These are phyloP conservation scores for Argynnis bischoffii DNA, from an alignment of 2,888 invertebrate genomes.

Conservation along the genomic window DNA sequence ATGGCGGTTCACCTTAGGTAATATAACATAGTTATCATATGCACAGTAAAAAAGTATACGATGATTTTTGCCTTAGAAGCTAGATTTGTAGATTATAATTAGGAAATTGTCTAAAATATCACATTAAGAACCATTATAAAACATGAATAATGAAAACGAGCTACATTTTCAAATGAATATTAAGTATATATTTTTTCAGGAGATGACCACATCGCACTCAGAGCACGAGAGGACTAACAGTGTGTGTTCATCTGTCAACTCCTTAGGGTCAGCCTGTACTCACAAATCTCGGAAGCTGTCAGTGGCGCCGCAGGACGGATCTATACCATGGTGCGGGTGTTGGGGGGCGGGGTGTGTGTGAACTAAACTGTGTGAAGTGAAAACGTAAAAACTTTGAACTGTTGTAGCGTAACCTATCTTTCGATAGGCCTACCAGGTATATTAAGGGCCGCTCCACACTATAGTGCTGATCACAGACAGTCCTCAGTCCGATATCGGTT, in stretches of 20 bases:
- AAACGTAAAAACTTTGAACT: background rate
- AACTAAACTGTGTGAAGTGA: conserved; percentile 36
- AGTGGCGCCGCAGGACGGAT: conserved; percentile 80
- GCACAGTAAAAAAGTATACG: no score
- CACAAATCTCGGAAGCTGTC: conserved; percentile 86
- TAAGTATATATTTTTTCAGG: conserved; percentile 54
- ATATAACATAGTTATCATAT: no score
- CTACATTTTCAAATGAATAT: background rate
- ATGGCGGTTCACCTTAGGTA: no score
- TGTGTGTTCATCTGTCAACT: conserved; percentile 84
- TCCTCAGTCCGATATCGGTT: no score
- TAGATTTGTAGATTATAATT: no score
- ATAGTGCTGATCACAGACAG: no score
- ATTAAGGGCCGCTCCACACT: no score
- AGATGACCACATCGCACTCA: conserved; percentile 81
- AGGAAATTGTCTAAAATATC: no score
- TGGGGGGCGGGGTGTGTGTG: conserved; percentile 92
- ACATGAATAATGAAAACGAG: no score
- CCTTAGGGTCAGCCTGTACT: conserved; percentile 80
- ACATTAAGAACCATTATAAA: no score
- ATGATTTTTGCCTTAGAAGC: no score
- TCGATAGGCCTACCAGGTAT: no score
- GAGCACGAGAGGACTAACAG: conserved; percentile 86
- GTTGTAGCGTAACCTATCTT: background rate
- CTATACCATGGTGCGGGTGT: conserved; percentile 92